These are phyloP conservation scores for Halictus quadricinctus DNA, from an alignment of 2,888 invertebrate genomes.

Conservation along the genomic window DNA sequence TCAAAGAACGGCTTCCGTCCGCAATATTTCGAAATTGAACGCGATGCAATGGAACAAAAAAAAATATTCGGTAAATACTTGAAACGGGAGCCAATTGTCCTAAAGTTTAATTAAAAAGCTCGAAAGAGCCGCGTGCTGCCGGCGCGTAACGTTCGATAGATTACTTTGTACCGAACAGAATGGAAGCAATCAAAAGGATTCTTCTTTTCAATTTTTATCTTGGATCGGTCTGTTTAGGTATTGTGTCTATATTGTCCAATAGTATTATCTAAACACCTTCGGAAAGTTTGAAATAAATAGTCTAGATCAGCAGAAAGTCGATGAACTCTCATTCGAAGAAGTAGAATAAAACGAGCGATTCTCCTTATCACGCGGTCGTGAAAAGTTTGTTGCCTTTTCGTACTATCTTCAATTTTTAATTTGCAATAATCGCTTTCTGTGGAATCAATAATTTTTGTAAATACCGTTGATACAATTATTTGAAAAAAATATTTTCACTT, in stretches of 20 bases:
- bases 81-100: slow-evolving; percentile 1
- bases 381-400: neutral
- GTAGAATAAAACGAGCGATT: neutral
- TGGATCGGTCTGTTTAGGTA: slow-evolving; percentile 12
- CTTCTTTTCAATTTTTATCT: slow-evolving; percentile 31
- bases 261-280: slow-evolving; percentile 4
- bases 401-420: neutral
- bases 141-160: neutral
- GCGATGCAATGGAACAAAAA: neutral
- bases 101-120: slow-evolving; percentile 50
- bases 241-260: slow-evolving; percentile 19
- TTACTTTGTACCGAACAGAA: slow-evolving; percentile 22
- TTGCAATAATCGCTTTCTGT: neutral
- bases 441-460: neutral
- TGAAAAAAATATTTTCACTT: neutral
- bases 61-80: slow-evolving; percentile 25
- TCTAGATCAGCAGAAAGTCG: slow-evolving; percentile 20
- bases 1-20: too few relatives aligned
- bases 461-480: neutral
- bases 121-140: neutral
- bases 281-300: neutral
- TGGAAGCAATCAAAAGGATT: slow-evolving; percentile 42
- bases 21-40: neutral
- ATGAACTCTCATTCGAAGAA: neutral
- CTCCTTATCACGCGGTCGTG: neutral